Evolutionary conservation across 2,888 invertebrate genomes (phyloP), one percentile per base, ranked within the genome.

Genomic region (Dynastes maya): DNA sequence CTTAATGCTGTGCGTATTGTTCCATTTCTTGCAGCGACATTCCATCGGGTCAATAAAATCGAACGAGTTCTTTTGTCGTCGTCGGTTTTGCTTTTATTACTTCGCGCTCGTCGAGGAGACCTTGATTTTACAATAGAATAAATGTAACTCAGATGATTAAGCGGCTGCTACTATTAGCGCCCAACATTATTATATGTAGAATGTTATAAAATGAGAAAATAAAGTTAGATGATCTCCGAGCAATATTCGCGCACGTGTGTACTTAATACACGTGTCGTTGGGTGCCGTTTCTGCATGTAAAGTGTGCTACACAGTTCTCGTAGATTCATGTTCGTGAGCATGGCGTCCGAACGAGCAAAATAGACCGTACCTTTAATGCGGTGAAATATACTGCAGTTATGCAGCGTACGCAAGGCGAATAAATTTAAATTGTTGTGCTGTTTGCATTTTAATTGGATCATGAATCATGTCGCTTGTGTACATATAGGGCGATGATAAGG

Each of bases 371-470:
- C 45, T 45, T 45, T 45, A 45, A 45, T 68, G 68, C 49, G 68
- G 68, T 68, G 51, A 51, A 68, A 51, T 68, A 51, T 68, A 68
- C 40, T 68, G 68, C 68, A 51, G 68, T 68, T 68, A 27, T 68
- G 68, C 40, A 65, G 65, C 40, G 58, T 9, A 11, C 40, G 32
- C 49, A 27, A 3, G 45, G 49, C 61, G 72, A 74, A 74, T 63
- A 74, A 61, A 74, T 74, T 61, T 74, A 74, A 74, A 49, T 45
- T 74, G 72, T n/a, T 29, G 49, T 61, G 61, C 45, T 74, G 61
- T 49, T 74, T 63, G 61, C 72, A 74, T 74, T 61, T 74, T 74
- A 74, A 74, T 74, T 74, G 63, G 49, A 61, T 74, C 63, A 63
- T 63, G 63, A 74, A 74, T 74, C 72, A 74, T 74, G 27, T 27